Percentiles rank a stretch among this genome's conserved stretches.
These are phyloP conservation scores for Odontomyia ornata DNA, from an alignment of 2,888 invertebrate species.

Conservation along the genomic window DNA sequence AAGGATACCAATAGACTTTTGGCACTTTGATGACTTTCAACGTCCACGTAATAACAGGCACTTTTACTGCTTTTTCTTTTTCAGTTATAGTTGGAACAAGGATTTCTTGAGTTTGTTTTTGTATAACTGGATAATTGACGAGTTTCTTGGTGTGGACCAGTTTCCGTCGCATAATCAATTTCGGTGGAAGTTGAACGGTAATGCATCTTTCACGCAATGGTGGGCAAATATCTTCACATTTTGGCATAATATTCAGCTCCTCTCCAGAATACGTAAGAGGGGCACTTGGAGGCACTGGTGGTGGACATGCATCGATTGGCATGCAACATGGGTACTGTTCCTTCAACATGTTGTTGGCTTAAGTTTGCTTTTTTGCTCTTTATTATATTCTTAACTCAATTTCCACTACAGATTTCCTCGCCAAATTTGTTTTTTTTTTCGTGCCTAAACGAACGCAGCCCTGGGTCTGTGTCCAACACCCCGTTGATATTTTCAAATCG, in stretches of 20 bases:
- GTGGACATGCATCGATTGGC: conserved; percentile 25
- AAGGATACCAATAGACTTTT: conserved; percentile 5
- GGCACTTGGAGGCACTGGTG: conserved; percentile 29
- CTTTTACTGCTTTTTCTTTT: not conserved
- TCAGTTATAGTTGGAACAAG: conserved; percentile 5
- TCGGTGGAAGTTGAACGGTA: conserved; percentile 45
- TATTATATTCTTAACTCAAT: too few relatives aligned
- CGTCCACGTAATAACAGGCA: not conserved
- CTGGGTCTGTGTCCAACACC: too few relatives aligned
- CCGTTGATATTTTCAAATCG: too few relatives aligned
- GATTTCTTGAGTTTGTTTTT: not conserved
- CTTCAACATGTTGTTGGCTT: conserved; percentile 3
- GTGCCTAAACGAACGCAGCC: too few relatives aligned
- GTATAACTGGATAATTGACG: conserved; percentile 35
- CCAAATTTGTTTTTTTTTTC: too few relatives aligned
- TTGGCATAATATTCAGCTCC: conserved; percentile 36
- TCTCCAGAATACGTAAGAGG: conserved; percentile 9
- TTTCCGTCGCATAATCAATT: conserved; percentile 40
- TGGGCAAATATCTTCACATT: conserved; percentile 41
- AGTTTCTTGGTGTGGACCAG: conserved; percentile 39
- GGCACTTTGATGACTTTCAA: conserved; percentile 24
- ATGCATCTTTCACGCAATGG: conserved; percentile 37
- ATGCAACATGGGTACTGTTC: conserved; percentile 29
- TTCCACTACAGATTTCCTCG: too few relatives aligned
- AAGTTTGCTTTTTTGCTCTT: not conserved